A percentile compares a stretch with the other conserved stretches of the same genome.
Conservation (phyloP, 2,888 invertebrate species). For the Eupeodes latifasciatus region DNA sequence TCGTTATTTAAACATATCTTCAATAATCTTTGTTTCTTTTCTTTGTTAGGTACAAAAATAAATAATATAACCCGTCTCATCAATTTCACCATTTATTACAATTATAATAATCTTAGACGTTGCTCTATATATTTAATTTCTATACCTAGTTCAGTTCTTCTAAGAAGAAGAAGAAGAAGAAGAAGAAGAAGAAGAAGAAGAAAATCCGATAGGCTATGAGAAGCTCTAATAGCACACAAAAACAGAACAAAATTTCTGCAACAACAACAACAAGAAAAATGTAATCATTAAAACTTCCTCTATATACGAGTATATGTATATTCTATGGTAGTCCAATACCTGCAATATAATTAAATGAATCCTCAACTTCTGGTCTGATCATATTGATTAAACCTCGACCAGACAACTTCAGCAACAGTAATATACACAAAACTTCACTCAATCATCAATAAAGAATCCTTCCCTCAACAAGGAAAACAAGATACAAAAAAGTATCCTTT, state of each 20-base stretch:
- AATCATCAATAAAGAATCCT: background rate
- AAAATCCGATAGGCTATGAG: background rate
- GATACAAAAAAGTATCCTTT: conserved; percentile 18
- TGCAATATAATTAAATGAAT: conserved; percentile 38
- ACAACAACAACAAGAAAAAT: background rate
- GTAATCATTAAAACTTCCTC: conserved; percentile 32
- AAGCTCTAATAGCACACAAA: background rate
- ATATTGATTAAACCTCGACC: background rate
- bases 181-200: background rate
- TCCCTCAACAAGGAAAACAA: background rate
- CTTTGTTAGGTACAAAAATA: too few species aligned
- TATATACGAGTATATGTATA: background rate
- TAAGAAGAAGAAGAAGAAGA: background rate
- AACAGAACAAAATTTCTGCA: conserved; percentile 17
- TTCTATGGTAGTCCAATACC: background rate
- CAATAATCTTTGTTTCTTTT: too few species aligned
- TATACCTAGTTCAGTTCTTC: background rate
- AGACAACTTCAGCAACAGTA: conserved; percentile 37
- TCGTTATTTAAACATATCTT: too few species aligned
- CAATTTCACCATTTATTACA: too few species aligned
- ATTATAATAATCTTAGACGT: too few species aligned
- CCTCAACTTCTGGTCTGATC: background rate
- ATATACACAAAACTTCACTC: conserved; percentile 5
- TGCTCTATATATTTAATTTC: background rate
- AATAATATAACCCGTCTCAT: too few species aligned